Evolutionary conservation across 92 coral and sea anemone species (phyloP), one percentile per base, ranked within the genome.

Genomic region (Siderastrea siderea): DNA sequence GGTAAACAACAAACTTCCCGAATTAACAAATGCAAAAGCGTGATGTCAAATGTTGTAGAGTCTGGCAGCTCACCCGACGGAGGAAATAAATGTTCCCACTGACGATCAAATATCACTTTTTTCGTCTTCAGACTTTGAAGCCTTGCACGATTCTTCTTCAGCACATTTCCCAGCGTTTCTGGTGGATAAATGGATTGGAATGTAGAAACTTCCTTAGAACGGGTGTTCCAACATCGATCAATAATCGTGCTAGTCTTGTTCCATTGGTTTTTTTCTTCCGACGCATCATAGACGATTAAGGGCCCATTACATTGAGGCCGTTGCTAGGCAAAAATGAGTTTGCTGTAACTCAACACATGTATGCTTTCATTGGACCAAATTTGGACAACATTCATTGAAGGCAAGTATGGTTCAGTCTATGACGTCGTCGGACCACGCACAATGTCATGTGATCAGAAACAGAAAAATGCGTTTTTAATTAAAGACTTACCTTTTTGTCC

Each of bases 81-180:
- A 10, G 92, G 95, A 68, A 26, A 92, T 57, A 88, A 71, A 73
- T 26, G 44, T 19, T 84, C 62, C 95, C 95, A 88, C 53, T 92
- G 92, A 5, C 46, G 9, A 47, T 67, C 78, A 5, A 64, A 92
- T 63, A 2, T 79, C 84, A 4, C 80, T 51, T 61, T 48, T 84
- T 0, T 26, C 0, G 0, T 26, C 38, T 26, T 26, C 38, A 26
- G 38, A 26, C 0, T 52, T 60, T 62, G 48, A 59, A 46, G 82
- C 75, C 58, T 77, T 61, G 13, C 47, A 14, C 0, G 26, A 43
- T 48, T 85, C 46, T 69, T 54, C 16, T 89, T 79, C n/a, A 92
- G 72, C 53, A 10, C 88, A 38, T 68, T 58, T 12, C 64, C 76
- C 15, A 91, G 65, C 17, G 54, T 73, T 0, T 69, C n/a, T 4